A percentile compares a stretch with the other conserved stretches of the same genome.
phyloP scores from a whole-genome alignment of 2,888 invertebrate species.

The Erebia palarica region DNA sequence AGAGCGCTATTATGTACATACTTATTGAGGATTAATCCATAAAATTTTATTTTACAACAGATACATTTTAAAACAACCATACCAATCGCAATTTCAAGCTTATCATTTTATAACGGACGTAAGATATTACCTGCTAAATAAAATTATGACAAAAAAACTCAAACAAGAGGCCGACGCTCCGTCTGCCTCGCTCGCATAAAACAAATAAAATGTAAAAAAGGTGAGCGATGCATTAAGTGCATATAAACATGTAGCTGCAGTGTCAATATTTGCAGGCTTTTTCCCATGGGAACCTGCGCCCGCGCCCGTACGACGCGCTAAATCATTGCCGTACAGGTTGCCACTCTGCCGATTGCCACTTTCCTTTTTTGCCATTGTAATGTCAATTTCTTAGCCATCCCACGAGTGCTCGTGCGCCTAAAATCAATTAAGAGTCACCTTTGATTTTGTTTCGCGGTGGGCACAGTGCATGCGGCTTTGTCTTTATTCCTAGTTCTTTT shows the following conservation, averaged over 20 bases:
- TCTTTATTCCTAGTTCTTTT: constrained; percentile 34
- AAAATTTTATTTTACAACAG: neutral
- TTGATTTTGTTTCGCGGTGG: constrained; percentile 43
- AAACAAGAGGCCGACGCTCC: constrained; percentile 72
- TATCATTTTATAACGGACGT: constrained; percentile 61
- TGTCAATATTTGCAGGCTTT: constrained; percentile 80
- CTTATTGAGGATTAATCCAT: neutral
- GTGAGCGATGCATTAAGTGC: constrained; percentile 81
- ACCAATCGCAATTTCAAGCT: constrained; percentile 39
- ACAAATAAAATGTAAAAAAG: constrained; percentile 80
- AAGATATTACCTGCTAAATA: constrained; percentile 68
- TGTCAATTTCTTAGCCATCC: constrained; percentile 64
- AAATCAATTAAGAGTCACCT: constrained; percentile 62
- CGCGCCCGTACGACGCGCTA: constrained; percentile 58
- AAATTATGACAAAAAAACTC: constrained; percentile 73
- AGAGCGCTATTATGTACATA: neutral
- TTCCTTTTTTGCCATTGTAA: constrained; percentile 78
- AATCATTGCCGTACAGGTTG: constrained; percentile 60
- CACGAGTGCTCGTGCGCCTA: constrained; percentile 49
- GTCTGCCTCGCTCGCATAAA: constrained; percentile 73
- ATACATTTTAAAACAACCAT: constrained; percentile 21
- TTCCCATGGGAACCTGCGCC: constrained; percentile 78
- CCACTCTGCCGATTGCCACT: constrained; percentile 54
- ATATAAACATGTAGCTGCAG: constrained; percentile 80
- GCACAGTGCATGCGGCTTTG: constrained; percentile 26